Evolutionary conservation across 2,888 invertebrate genomes (phyloP).

Genomic region (Nephrotoma appendiculata): DNA sequence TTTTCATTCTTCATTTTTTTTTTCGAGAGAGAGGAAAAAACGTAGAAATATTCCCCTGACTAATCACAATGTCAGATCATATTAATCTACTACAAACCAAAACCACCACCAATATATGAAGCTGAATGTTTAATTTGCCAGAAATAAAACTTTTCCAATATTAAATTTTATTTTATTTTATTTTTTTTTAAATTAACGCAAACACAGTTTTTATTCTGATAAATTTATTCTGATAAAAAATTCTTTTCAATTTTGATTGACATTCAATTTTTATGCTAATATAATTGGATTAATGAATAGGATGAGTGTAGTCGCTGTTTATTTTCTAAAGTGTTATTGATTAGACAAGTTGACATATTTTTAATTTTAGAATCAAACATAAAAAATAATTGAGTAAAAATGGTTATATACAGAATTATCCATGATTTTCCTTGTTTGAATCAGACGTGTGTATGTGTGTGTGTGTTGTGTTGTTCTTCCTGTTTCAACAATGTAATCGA

Average conservation of each 20-base stretch:
- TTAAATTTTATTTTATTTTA: neutral
- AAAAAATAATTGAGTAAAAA: neutral
- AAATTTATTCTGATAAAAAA: neutral
- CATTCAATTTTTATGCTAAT: neutral
- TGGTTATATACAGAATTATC: neutral
- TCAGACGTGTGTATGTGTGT: neutral
- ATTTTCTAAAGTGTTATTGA: neutral
- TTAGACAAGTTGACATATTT: neutral
- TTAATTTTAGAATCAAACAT: neutral
- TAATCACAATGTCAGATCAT: neutral
- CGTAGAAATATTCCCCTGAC: neutral
- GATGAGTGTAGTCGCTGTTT: neutral
- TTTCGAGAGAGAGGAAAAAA: neutral
- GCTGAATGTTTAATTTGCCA: neutral
- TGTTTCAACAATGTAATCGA: neutral
- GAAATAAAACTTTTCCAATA: neutral
- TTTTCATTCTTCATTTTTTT: no score
- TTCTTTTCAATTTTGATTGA: neutral
- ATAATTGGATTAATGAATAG: neutral
- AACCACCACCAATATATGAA: neutral
- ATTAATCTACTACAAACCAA: neutral
- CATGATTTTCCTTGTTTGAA: neutral
- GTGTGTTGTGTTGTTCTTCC: neutral
- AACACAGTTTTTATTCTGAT: neutral
- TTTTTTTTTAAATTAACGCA: neutral